Conservation (phyloP, 2,113 vertebrate species). For the Emydocephalus ijimae region DNA sequence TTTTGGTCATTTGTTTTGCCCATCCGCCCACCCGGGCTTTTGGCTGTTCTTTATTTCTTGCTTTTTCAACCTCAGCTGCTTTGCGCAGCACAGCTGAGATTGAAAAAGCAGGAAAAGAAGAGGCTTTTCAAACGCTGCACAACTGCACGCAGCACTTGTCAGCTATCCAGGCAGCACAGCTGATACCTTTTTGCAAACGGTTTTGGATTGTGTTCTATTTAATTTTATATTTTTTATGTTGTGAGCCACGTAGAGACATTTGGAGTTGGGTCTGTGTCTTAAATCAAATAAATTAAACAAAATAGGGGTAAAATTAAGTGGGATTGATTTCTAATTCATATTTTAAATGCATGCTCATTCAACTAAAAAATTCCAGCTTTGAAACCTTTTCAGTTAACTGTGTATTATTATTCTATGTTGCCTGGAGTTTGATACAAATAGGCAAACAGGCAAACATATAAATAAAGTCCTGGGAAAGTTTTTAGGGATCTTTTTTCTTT, state of each 20-base stretch:
- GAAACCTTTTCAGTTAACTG: not conserved
- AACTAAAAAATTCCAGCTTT: not conserved
- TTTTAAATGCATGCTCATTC: not conserved
- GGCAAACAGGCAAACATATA: not conserved
- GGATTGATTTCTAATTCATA: not conserved
- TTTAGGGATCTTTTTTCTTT: not conserved
- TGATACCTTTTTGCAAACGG: too few species aligned
- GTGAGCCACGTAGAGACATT: not conserved
- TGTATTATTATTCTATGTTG: slow-evolving; percentile 18
- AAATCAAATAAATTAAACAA: not conserved
- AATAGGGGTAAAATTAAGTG: not conserved
- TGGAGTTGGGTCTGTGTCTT: not conserved
- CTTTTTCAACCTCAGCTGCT: too few species aligned
- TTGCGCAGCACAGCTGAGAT: too few species aligned
- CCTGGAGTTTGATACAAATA: not conserved
- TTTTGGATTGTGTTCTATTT: not conserved
- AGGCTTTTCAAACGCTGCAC: too few species aligned
- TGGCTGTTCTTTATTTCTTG: too few species aligned
- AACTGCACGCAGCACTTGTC: too few species aligned
- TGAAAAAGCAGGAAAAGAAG: too few species aligned
- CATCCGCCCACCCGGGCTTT: too few species aligned
- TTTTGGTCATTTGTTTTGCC: too few species aligned
- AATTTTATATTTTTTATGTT: not conserved
- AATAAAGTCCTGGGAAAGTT: not conserved
- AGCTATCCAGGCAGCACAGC: too few species aligned